Evolutionary conservation across 2,797 vertebrate genomes (phyloP).

Genomic region (Muscicapa comitata): DNA sequence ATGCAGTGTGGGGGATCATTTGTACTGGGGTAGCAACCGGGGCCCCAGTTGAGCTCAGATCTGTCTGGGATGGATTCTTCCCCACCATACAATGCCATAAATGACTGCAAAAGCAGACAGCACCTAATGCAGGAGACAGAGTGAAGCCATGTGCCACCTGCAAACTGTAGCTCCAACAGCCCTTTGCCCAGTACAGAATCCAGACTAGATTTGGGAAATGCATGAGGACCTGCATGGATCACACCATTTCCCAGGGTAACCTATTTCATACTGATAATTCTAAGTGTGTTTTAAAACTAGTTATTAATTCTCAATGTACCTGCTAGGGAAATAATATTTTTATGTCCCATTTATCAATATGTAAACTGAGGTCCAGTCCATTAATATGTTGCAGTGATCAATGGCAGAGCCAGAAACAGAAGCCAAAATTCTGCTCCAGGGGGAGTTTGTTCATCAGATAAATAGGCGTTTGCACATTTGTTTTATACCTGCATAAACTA

Average conservation of each 20-base stretch:
- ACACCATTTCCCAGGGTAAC: background rate
- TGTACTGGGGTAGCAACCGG: background rate
- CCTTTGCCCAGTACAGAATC: background rate
- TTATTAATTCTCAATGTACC: background rate
- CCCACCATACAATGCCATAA: background rate
- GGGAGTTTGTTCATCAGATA: background rate
- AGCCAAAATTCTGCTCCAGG: background rate
- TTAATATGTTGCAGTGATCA: background rate
- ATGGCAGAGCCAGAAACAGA: background rate
- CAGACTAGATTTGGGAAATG: background rate
- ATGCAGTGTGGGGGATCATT: background rate
- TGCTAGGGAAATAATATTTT: background rate
- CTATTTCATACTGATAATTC: background rate
- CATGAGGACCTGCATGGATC: background rate
- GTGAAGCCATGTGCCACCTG: background rate
- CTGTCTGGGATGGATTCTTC: background rate
- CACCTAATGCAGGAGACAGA: background rate
- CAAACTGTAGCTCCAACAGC: background rate
- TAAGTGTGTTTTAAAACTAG: background rate
- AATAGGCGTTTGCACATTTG: background rate
- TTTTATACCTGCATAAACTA: background rate
- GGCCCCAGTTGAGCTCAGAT: background rate
- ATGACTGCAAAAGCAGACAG: background rate
- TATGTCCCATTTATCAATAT: background rate
- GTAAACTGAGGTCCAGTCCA: background rate